Base-by-base conservation (phyloP, 2,797 vertebrate species). In the Poecile montanus region DNA sequence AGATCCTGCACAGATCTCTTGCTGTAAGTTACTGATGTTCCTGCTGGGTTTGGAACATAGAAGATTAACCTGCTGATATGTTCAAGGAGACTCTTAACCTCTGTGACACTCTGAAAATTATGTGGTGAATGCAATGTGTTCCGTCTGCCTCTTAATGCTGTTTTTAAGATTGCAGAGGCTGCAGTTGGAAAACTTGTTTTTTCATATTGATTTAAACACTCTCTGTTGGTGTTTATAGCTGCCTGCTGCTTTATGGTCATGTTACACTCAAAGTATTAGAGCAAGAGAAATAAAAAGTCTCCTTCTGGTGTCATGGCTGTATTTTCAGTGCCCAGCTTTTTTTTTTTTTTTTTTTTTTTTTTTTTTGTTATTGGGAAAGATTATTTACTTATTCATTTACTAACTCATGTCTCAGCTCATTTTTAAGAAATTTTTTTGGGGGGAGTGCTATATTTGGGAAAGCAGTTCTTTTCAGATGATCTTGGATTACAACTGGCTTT, bases 201-300 rank as follows among this genome's bases (percentile, higher is more conserved):
- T 94, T 84, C 53, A 48, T 86, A 95, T 79, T 94, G 93, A 94
- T 96, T 96, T 96, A 96, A 96, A 88, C 63, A 54, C 32, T 92
- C 65, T 75, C 17, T 44, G 15, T 89, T 92, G 29, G 50, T 95
- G 89, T 97, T 97, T 94, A 94, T 53, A 74, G 56, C 60, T 92
- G 78, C 71, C 89, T 97, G 74, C 80, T 94, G 85, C 45, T 88
- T 85, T 94, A 89, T 18, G 91, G 65, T 21, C 70, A 71, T 36
- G 47, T 86, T 92, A 70, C 32, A 29, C 25, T 88, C n/a, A 68
- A 88, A 83, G 17, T 82, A n/a, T n/a, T 88, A 95, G 77, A 82
- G 50, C 15, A 87, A 75, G 61, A 88, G 25, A 82, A 94, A 93
- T 38, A 72, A 76, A 88, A 94, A 42, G 0, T 38, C 21, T 34